Conservation (phyloP, 2,888 invertebrate species). For the Synanthedon myopaeformis region DNA sequence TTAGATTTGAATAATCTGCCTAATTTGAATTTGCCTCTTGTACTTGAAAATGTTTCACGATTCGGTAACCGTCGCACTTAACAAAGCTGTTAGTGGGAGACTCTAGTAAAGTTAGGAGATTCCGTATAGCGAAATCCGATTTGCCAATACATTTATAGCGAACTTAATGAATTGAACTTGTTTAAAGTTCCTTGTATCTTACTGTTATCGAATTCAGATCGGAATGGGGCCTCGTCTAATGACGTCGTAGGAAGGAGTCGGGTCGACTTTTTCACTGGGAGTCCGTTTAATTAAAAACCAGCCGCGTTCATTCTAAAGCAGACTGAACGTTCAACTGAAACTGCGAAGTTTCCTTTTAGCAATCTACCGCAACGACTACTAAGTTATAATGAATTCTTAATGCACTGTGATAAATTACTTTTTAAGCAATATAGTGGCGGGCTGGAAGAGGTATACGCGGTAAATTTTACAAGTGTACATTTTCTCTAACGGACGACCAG, state of each 20-base stretch:
- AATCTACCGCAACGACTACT: too few relatives aligned
- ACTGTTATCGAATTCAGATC: slow-evolving; percentile 35
- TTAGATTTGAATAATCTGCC: slow-evolving; percentile 39
- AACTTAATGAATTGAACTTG: slow-evolving; percentile 51
- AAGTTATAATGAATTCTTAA: too few relatives aligned
- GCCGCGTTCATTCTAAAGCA: slow-evolving; percentile 17
- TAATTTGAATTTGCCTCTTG: slow-evolving; percentile 22
- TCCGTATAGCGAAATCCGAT: slow-evolving; percentile 24
- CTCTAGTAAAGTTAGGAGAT: slow-evolving; percentile 22
- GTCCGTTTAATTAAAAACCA: slow-evolving; percentile 51
- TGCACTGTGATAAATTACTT: too few relatives aligned
- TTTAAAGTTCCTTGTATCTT: slow-evolving; percentile 48
- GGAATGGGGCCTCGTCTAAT: slow-evolving; percentile 31
- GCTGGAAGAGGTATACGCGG: too few relatives aligned
- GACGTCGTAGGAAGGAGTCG: slow-evolving; percentile 29
- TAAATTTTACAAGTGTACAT: too few relatives aligned
- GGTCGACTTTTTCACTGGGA: slow-evolving; percentile 35
- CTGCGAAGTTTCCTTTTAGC: neutral
- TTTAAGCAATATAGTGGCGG: too few relatives aligned
- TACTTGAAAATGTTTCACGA: neutral
- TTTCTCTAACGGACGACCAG: too few relatives aligned
- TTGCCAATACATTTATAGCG: slow-evolving; percentile 35
- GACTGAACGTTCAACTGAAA: neutral
- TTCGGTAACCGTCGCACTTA: neutral
- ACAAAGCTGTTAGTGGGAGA: slow-evolving; percentile 5